These are phyloP conservation scores for Electrona antarctica DNA, from an alignment of 2,113 vertebrate species.

Conservation along the genomic window DNA sequence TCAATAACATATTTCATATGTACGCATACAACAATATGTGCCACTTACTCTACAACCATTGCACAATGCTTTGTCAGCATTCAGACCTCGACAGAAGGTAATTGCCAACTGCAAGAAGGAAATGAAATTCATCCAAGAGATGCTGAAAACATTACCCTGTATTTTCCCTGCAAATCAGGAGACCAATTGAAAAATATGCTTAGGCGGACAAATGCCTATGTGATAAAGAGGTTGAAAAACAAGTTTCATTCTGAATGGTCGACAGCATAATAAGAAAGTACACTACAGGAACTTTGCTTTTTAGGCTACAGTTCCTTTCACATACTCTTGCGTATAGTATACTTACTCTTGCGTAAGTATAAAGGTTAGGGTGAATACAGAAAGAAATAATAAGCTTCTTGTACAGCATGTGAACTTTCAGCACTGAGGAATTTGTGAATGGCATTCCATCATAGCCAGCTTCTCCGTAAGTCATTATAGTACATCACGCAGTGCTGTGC, in stretches of 20 bases:
- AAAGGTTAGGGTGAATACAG: background rate
- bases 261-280: constrained; percentile 7
- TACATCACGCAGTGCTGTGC: too few relatives aligned
- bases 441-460: too few relatives aligned
- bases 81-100: constrained; percentile 36
- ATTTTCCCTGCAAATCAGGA: constrained; percentile 31
- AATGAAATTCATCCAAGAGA: constrained; percentile 42
- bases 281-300: constrained; percentile 15
- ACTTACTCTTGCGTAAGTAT: constrained; percentile 20
- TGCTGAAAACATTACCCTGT: constrained; percentile 49
- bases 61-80: constrained; percentile 50
- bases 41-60: constrained; percentile 6
- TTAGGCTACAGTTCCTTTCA: constrained; percentile 3
- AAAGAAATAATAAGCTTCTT: too few relatives aligned
- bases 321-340: too few relatives aligned
- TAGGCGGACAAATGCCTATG: constrained; percentile 38
- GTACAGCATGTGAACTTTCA: too few relatives aligned
- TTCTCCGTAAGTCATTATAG: too few relatives aligned
- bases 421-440: too few relatives aligned
- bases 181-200: constrained; percentile 50
- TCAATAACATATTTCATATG: constrained; percentile 32
- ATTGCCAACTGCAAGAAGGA: constrained; percentile 36
- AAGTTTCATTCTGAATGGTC: constrained; percentile 8
- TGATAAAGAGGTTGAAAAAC: constrained; percentile 34
- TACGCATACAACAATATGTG: constrained; percentile 19